Base-by-base conservation (phyloP, 2,113 vertebrate genomes). In the Atrichornis clamosus region DNA sequence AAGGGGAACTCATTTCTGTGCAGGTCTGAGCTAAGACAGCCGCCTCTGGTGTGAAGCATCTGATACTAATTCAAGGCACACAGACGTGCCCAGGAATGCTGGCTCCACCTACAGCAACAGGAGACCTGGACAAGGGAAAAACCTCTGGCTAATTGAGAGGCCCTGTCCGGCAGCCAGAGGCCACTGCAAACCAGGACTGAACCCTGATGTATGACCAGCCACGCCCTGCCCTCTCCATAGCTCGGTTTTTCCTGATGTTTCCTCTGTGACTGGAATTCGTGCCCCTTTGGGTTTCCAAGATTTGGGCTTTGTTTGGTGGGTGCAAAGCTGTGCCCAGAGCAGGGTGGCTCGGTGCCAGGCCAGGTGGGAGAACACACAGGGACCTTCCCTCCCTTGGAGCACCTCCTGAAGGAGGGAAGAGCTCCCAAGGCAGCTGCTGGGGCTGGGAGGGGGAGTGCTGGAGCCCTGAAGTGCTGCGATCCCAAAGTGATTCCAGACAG, bases 201-300 rank as follows among this genome's bases (percentile, higher is more conserved):
- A 13, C 1, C 3, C 24, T 2, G 14, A 8, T 27, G 26, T 56
- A 27, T 22, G 28, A 55, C 13, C 19, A 52, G 83, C 27, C 35
- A 19, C 5, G 33, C 58, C 74, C 62, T 8, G 44, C n/a, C n/a
- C 27, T 64, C 24, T 32, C 15, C 44, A 46, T 0, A 49, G 26
- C 1, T 1, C 5, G 5, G 0, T 1, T 33, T 21, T 14, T 3
- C 27, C 27, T 6, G 20, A 4, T 19, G 10, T 44, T 73, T 72
- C 13, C 37, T 6, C 64, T 26, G 37, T 13, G n/a, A 32, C 14
- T 28, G 52, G 35, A 79, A 67, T 50, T 24, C 47, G 1, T 8
- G 21, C 16, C 35, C 26, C 62, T 53, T 19, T 11, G 62, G 14
- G 26, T 55, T 79, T 53, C n/a, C 7, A 3, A 3, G 35, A 28